Evolutionary conservation across 2,797 vertebrate species (phyloP), one percentile per base, ranked within the genome.

Genomic region (Epinephelus awoara): DNA sequence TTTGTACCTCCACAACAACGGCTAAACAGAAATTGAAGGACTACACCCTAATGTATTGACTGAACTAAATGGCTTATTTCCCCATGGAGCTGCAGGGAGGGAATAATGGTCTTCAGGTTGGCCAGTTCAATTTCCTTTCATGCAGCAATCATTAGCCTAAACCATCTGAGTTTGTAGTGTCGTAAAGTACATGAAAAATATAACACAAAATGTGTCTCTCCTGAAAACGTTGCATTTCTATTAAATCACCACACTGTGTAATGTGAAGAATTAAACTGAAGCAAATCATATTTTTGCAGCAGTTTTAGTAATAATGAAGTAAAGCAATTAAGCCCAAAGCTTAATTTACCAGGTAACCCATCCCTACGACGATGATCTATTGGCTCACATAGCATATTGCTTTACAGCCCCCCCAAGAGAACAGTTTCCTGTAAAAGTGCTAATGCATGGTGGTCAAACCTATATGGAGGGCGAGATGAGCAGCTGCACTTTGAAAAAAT

Each of bases 361-460:
- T 55, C 61, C 38, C 56, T 81, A 75, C 42, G 49, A 68, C 4
- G 27, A 59, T 77, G 57, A 80, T 84, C 49, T 55, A 34, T 63
- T 49, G 42, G 64, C 77, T 74, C 62, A 72, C 42, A 74, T 49
- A 66, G 63, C 21, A 69, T 79, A 88, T 73, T 83, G 80, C 83
- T 84, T 84, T 80, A 58, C 40, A 76, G 59, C 27, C 40, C 77
- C 79, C 77, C 69, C 7, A 5, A 64, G 91, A 89, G 88, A 91
- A 67, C 55, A 29, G 77, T 83, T 93, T 93, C 91, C 90, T 67
- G 90, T 89, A 90, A 91, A 90, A 83, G 66, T 71, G 86, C 90
- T 93, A 93, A 93, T 92, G 89, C 84, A 89, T 62, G 80, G 59
- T 83, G 81, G 75, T 86, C 65, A 82, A 85, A 83, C 63, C 78